phyloP scores from a whole-genome alignment of 1,140 invertebrate species.

The Pogonus chalceus region DNA sequence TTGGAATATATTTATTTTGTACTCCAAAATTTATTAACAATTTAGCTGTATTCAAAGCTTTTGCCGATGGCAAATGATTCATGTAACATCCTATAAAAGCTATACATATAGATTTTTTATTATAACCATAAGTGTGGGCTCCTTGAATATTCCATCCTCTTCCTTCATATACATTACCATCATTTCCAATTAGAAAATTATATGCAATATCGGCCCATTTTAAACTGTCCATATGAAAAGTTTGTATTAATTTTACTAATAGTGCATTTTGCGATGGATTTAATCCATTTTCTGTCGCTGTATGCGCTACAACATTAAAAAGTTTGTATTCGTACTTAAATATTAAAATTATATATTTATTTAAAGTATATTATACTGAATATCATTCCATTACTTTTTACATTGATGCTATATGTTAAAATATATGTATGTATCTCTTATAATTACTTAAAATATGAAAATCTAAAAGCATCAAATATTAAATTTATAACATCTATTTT shows the following conservation, averaged over 20 bases:
- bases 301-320: slow-evolving; percentile 35
- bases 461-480: no score
- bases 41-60: slow-evolving; percentile 30
- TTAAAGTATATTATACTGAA: no score
- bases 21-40: slow-evolving; percentile 36
- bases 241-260: slow-evolving; percentile 35
- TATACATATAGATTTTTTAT: slow-evolving; percentile 49
- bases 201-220: slow-evolving; percentile 39
- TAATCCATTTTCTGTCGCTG: slow-evolving; percentile 36
- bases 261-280: slow-evolving; percentile 35
- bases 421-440: no score
- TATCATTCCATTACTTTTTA: no score
- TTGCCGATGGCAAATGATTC: slow-evolving; percentile 30
- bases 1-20: slow-evolving; percentile 33
- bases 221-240: slow-evolving; percentile 36
- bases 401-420: no score
- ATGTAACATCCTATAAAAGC: slow-evolving; percentile 52
- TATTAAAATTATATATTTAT: no score
- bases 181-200: slow-evolving; percentile 44
- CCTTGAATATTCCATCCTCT: slow-evolving; percentile 54
- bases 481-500: no score
- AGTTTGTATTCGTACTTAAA: no score
- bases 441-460: no score
- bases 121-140: slow-evolving; percentile 53
- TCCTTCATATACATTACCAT: slow-evolving; percentile 44